Evolutionary conservation across 2,888 invertebrate species (phyloP), one percentile per base, ranked within the genome.

Genomic region (Colletes collaris): DNA sequence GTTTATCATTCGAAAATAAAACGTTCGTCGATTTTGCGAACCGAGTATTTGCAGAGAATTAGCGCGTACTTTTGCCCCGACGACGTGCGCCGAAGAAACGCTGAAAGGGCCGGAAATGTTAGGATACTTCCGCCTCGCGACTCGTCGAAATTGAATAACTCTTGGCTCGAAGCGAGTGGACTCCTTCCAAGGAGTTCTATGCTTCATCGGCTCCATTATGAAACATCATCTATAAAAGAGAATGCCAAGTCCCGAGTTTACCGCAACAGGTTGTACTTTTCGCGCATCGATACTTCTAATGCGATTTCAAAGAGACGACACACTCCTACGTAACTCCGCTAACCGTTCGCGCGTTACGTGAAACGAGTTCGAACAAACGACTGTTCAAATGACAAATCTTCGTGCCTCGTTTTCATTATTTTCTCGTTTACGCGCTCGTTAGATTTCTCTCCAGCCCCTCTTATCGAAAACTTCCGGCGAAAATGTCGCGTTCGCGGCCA

Each of bases 201-300:
- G 70, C 52, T 65, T 67, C 79, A 82, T 79, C 71, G 84, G 69
- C 59, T 84, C 76, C 56, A 68, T 81, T 81, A 79, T 79, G 65
- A 81, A 76, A 81, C 70, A 65, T 81, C 71, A 70, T 63, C 73
- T 27, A 58, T 49, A 60, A 76, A 59, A 59, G 44, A 66, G 65
- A 59, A 64, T 72, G 72, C 69, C 82, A 75, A 62, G 35, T 74
- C 62, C 50, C 8, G 46, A 44, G 60, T 37, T 64, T 6, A 56
- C 50, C 62, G 75, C 75, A 80, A 85, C 77, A 85, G 65, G 71
- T 82, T 71, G 70, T 67, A 40, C 59, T 60, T 58, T 46, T 27
- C 50, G 13, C 16, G 56, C 46, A 70, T 68, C 62, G 37, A 65
- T 55, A 37, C 56, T 13, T 19, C 27, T 7, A n/a, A 46, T 37